Base-by-base conservation (phyloP, 2,797 vertebrate genomes). In the Enteromius viviparus region DNA sequence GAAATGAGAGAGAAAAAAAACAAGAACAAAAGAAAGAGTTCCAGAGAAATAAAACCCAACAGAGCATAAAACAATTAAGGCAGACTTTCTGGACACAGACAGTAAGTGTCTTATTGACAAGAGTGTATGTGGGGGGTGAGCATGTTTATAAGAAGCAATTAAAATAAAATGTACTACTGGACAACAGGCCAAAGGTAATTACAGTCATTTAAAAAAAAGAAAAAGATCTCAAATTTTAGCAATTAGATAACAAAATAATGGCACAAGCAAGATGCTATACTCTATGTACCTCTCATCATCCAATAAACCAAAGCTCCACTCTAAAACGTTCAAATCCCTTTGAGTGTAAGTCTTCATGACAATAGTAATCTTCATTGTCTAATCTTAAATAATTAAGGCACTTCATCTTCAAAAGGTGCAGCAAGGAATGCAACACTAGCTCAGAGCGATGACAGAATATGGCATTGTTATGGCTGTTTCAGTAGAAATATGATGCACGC, bases 1-100 rank as follows among this genome's bases (percentile, higher is more conserved):
- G 90, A 88, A 90, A 62, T n/a, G 42, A 85, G 51, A 91, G 91
- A 3, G 29, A 32, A 32, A 84, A 87, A 64, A 72, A 60, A 49
- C 53, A 71, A 83, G 68, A 64, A 76, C 12, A 47, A 64, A 15
- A 53, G 19, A 80, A 74, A 47, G 47, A 32, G 12, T 82, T 64
- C 53, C 49, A 84, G 58, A 68, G 60, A 80, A 60, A 77, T 51
- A 77, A 86, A 82, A 80, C 47, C 58, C 58, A 81, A 66, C 29
- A 60, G n/a, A 76, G 76, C 53, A 65, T 75, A 85, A 83, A 78
- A 81, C 71, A 80, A 42, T 79, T 69, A 93, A 92, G 89, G 91
- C 89, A 78, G 32, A 80, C 65, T 71, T 83, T 55, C 60, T 79
- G 77, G 75, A 34, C 80, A 83, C 83, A 77, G 40, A 85, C 34